These are phyloP conservation scores for Cuculus canorus DNA, from an alignment of 2,797 vertebrate species.

Conservation along the genomic window DNA sequence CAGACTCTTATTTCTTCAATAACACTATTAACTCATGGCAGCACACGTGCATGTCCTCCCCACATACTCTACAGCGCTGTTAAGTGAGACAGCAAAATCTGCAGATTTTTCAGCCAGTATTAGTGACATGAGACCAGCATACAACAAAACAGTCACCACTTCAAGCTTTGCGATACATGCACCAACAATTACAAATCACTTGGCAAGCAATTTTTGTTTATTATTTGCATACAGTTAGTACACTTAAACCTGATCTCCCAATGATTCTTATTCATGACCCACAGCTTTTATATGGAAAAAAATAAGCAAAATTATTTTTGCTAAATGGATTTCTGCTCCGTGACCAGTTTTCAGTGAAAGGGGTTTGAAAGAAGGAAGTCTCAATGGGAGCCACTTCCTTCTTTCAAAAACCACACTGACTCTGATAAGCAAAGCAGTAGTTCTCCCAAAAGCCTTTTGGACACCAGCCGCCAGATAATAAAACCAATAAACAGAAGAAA, in stretches of 20 bases:
- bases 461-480: not conserved
- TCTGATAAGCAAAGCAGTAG: not conserved
- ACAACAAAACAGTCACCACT: not conserved
- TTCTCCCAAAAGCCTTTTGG: not conserved
- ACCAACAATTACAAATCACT: not conserved
- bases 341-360: not conserved
- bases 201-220: not conserved
- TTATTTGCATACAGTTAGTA: not conserved
- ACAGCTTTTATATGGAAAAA: not conserved
- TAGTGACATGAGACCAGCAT: not conserved
- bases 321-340: not conserved
- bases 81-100: not conserved
- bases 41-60: fast-evolving
- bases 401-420: not conserved
- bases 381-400: not conserved
- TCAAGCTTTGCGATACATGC: not conserved
- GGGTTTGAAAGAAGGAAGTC: not conserved
- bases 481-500: not conserved
- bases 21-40: fast-evolving
- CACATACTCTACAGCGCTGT: fast-evolving
- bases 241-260: not conserved
- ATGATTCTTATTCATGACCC: not conserved
- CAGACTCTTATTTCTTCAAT: not conserved
- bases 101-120: not conserved
- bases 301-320: not conserved